Percentiles rank a stretch among this genome's conserved stretches.
phyloP scores from a whole-genome alignment of 2,888 invertebrate species.

The Heliconius erato region DNA sequence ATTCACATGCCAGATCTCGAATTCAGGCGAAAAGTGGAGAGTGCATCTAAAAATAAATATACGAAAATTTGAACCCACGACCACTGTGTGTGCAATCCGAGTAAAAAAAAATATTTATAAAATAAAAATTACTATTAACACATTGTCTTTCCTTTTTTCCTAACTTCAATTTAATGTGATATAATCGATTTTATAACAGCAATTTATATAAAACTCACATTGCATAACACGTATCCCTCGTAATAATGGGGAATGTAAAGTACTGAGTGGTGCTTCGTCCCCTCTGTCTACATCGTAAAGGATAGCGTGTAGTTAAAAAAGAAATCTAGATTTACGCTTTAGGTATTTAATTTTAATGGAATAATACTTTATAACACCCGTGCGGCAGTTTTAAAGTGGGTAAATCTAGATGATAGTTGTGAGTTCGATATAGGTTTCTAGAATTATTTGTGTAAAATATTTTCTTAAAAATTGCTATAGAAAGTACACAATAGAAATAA shows the following conservation, averaged over 20 bases:
- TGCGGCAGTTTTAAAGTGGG: background rate
- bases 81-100: too few relatives aligned
- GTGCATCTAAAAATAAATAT: too few relatives aligned
- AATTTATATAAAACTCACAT: background rate
- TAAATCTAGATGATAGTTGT: background rate
- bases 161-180: background rate
- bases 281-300: conserved; percentile 29
- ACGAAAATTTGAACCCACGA: too few relatives aligned
- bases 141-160: background rate
- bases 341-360: conserved; percentile 17
- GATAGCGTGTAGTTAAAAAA: conserved; percentile 19
- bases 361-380: background rate
- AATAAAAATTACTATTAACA: too few relatives aligned
- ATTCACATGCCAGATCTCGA: too few relatives aligned
- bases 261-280: conserved; percentile 21
- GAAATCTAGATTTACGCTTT: conserved; percentile 23
- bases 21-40: too few relatives aligned
- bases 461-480: too few relatives aligned
- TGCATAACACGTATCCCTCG: background rate
- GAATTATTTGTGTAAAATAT: background rate
- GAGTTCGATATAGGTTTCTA: background rate
- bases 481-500: too few relatives aligned
- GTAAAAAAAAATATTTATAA: too few relatives aligned
- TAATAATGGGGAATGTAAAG: conserved; percentile 21
- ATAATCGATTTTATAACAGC: background rate